Evolutionary conservation across 2,797 vertebrate genomes (phyloP), one percentile per base, ranked within the genome.

Genomic region (Loriculus beryllinus): DNA sequence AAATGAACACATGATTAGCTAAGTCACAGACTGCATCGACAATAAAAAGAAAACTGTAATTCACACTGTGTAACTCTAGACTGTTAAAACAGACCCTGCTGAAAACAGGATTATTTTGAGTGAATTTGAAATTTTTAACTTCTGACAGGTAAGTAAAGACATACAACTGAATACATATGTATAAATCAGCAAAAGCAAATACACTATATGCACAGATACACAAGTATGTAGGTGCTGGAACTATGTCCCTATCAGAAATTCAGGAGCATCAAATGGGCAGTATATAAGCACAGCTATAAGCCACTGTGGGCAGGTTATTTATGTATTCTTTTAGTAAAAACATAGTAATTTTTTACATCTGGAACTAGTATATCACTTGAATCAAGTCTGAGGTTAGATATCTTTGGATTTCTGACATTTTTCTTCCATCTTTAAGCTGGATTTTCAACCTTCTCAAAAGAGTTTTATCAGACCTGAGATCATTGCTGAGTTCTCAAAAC

Each of bases 1-100:
- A 96, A 97, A 94, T 85, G 95, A 97, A 92, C 85, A 94, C 70
- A 80, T 5, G 31, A 96, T 96, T 97, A 96, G 84, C 85, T 62
- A 45, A 45, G 45, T 22, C 45, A 45, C 45, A 45, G 21, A 92
- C n/a, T n/a, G n/a, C 86, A 95, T 92, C 85, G 86, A 95, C 49
- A 93, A 83, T 88, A 95, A 97, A 97, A 96, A 78, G 33, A 92
- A 97, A 96, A 93, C 52, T 8, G 7, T 70, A 79, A 80, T 90
- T 88, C 77, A 35, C 43, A 71, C 45, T 86, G 65, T 45, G 23
- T 71, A 64, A 64, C 37, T 88, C 90, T 71, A 82, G 48, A 77
- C 90, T 90, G 56, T 74, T 93, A 86, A 86, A 95, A 23, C 78
- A 93, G 28, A 72, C 15, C 11, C 12, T 42, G 28, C 77, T 62